These are phyloP conservation scores for Motacilla alba DNA, from an alignment of 2,113 vertebrate genomes.

Conservation along the genomic window DNA sequence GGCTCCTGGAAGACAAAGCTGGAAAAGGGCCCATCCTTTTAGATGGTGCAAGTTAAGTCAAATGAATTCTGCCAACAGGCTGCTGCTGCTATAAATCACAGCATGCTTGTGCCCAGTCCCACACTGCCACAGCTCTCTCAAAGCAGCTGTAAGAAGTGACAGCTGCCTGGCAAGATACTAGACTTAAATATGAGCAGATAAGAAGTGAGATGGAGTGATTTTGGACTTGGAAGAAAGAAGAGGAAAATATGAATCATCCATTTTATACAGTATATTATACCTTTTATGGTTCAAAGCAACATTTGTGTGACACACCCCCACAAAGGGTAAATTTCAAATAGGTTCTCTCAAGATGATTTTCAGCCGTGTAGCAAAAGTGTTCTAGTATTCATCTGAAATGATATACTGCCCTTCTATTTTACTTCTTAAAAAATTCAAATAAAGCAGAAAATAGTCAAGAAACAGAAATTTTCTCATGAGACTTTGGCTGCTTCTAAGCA, in stretches of 20 bases:
- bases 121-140: background rate
- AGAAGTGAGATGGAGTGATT: slow-evolving; percentile 10
- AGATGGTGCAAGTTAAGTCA: background rate
- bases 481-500: background rate
- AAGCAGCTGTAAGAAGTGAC: slow-evolving; percentile 29
- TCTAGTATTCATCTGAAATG: background rate
- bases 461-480: background rate
- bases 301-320: background rate
- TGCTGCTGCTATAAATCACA: slow-evolving; percentile 17
- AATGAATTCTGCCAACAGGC: background rate
- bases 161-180: slow-evolving; percentile 34
- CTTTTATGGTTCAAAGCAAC: background rate
- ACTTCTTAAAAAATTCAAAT: background rate
- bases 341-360: background rate
- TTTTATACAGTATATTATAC: background rate
- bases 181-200: slow-evolving; percentile 10
- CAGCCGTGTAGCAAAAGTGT: background rate
- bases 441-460: background rate
- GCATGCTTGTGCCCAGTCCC: background rate
- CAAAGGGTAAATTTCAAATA: background rate
- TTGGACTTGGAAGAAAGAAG: background rate
- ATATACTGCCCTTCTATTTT: background rate
- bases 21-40: background rate
- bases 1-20: background rate
- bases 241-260: background rate